phyloP scores from a whole-genome alignment of 2,797 vertebrate genomes.

The Benthosema pterotum region DNA sequence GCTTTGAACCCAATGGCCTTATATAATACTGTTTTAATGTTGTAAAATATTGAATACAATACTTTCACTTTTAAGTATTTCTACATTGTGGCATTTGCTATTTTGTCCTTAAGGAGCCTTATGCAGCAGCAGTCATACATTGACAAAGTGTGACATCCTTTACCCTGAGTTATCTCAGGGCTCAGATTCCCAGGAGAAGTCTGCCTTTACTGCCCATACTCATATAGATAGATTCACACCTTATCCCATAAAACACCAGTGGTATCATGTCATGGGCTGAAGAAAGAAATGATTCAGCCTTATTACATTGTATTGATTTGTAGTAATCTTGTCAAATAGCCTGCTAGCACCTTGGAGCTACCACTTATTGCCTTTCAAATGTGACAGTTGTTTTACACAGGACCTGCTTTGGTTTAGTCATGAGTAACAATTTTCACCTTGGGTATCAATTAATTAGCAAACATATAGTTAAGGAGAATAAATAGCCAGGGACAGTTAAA shows the following conservation, averaged over 20 bases:
- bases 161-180: conserved; percentile 46
- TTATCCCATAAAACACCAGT: neutral
- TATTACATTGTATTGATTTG: too few species aligned
- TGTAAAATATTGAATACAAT: too few species aligned
- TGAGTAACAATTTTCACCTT: conserved; percentile 51
- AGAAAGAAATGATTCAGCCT: neutral
- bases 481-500: conserved; percentile 72
- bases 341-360: too few species aligned
- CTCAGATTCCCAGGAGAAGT: conserved; percentile 48
- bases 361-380: conserved; percentile 4
- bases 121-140: conserved; percentile 51
- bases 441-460: conserved; percentile 23
- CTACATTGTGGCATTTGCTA: neutral
- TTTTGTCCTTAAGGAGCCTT: conserved; percentile 25
- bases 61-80: too few species aligned
- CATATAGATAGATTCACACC: conserved; percentile 2
- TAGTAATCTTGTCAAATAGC: too few species aligned
- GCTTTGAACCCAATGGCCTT: too few species aligned
- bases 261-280: neutral
- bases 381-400: conserved; percentile 5
- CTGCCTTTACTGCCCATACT: conserved; percentile 42
- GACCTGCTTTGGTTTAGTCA: conserved; percentile 34
- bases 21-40: too few species aligned
- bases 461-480: conserved; percentile 79
- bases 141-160: conserved; percentile 52